Evolutionary conservation across 2,888 invertebrate species (phyloP).

Genomic region (Mesochorus sp.): DNA sequence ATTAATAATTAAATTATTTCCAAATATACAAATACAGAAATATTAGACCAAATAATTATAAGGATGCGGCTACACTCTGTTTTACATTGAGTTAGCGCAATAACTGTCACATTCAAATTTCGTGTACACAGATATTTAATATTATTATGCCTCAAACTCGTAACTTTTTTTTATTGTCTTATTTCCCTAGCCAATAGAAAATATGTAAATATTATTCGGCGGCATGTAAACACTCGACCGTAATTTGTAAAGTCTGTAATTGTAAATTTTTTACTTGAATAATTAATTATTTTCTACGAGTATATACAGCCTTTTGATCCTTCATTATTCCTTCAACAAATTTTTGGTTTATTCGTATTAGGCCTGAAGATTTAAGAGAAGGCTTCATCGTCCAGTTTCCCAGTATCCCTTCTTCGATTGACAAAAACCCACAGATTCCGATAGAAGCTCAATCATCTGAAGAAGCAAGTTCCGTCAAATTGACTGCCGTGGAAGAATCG

Average conservation of each 20-base stretch:
- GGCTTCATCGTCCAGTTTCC: constrained; percentile 17
- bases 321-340: constrained; percentile 7
- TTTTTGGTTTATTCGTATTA: constrained; percentile 5
- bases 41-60: too few species aligned
- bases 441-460: constrained; percentile 15
- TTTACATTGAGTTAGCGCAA: too few species aligned
- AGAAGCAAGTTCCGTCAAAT: constrained; percentile 16
- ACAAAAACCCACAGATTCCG: constrained; percentile 1
- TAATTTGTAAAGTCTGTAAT: neutral
- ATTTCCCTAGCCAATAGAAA: neutral
- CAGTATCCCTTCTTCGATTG: neutral
- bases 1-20: too few species aligned
- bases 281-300: constrained; percentile 3
- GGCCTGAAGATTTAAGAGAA: constrained; percentile 23
- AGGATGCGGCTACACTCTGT: too few species aligned
- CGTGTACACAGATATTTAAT: neutral
- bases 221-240: neutral
- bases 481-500: constrained; percentile 20
- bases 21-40: too few species aligned
- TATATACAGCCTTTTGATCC: neutral
- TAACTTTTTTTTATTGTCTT: neutral
- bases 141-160: neutral
- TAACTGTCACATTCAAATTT: neutral
- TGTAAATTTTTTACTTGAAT: constrained; percentile 2
- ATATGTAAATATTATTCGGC: neutral